phyloP scores from a whole-genome alignment of 2,797 vertebrate species.

The Loriculus beryllinus region DNA sequence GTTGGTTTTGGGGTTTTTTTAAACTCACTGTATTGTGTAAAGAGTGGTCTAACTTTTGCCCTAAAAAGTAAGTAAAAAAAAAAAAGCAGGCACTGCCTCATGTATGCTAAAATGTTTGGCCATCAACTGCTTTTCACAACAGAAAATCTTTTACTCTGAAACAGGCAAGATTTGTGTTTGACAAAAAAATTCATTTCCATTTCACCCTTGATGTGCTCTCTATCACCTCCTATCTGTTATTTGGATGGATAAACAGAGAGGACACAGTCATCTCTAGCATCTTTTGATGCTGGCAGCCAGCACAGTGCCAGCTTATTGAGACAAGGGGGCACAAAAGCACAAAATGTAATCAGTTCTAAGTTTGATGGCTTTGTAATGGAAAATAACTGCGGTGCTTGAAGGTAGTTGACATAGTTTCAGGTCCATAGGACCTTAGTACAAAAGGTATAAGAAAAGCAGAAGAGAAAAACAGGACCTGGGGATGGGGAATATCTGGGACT shows the following conservation, averaged over 20 bases:
- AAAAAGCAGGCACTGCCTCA: background rate
- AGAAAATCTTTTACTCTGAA: background rate
- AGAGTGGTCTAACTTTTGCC: background rate
- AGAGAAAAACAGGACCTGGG: no score
- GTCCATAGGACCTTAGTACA: no score
- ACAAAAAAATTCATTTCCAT: background rate
- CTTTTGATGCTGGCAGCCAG: no score
- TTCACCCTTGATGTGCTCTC: background rate
- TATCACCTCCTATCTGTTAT: background rate
- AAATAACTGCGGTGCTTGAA: no score
- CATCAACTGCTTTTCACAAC: background rate
- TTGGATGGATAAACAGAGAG: background rate
- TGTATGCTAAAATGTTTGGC: background rate
- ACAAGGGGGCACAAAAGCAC: no score
- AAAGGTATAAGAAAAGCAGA: no score
- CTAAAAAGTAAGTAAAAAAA: background rate
- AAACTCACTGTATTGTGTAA: background rate
- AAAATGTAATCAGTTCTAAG: no score
- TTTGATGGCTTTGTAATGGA: no score
- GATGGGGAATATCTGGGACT: no score
- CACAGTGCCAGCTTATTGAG: no score
- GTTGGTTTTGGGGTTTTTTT: background rate
- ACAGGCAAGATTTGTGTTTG: background rate
- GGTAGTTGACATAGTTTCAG: no score
- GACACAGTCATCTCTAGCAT: background rate